Conservation (phyloP, 2,797 vertebrate genomes). For the Parambassis ranga region DNA sequence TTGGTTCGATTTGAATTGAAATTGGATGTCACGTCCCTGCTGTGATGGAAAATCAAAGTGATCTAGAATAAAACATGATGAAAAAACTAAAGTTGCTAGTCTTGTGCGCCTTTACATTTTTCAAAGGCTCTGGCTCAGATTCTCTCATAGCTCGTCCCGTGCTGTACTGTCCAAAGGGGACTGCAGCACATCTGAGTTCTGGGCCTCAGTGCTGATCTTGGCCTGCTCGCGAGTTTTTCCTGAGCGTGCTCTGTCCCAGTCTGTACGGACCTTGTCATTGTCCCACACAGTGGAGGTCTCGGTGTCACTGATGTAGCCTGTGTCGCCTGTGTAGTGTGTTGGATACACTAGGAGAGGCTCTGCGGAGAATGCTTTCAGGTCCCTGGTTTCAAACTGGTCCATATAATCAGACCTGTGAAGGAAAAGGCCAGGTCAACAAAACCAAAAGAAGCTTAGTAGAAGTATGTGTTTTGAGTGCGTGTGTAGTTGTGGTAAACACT, state of each 20-base stretch:
- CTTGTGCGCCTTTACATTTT: slow-evolving; percentile 5
- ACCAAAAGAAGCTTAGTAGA: neutral
- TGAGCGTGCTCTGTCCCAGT: slow-evolving; percentile 90
- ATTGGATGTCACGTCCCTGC: slow-evolving; percentile 24
- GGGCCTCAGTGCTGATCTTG: slow-evolving; percentile 86
- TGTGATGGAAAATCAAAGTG: slow-evolving; percentile 27
- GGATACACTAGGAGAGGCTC: slow-evolving; percentile 93
- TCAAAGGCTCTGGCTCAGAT: neutral
- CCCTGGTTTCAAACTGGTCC: slow-evolving; percentile 84
- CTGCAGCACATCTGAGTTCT: slow-evolving; percentile 89
- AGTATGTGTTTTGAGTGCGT: neutral
- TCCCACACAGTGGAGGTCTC: slow-evolving; percentile 95
- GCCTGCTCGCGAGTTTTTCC: slow-evolving; percentile 89
- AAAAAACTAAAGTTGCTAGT: slow-evolving; percentile 1
- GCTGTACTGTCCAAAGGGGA: slow-evolving; percentile 88
- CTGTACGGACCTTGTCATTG: slow-evolving; percentile 85
- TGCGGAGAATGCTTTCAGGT: slow-evolving; percentile 89
- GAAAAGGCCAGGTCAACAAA: neutral
- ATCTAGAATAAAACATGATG: slow-evolving; percentile 14
- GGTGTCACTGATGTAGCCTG: slow-evolving; percentile 92
- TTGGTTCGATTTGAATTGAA: no score
- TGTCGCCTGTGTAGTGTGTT: slow-evolving; percentile 91
- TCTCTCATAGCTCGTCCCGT: slow-evolving; percentile 88
- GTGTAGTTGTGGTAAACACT: slow-evolving; percentile 52
- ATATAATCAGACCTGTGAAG: slow-evolving; percentile 84